Conservation (phyloP, 2,888 invertebrate species). For the Acronicta psi region DNA sequence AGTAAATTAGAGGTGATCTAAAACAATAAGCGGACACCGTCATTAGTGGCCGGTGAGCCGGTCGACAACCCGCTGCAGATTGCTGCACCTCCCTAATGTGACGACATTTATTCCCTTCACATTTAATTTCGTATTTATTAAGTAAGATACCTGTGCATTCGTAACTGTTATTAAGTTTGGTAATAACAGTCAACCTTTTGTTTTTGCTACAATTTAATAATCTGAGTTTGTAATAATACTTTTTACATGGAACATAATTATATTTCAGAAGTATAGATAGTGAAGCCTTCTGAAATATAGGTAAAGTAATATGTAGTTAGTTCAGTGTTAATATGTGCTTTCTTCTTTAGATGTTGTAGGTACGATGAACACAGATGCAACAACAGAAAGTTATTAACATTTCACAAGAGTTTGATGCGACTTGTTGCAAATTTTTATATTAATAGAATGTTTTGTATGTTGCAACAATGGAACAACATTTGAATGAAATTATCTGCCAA, state of each 20-base stretch:
- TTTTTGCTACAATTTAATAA: conserved; percentile 1
- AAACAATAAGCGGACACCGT: conserved; percentile 85
- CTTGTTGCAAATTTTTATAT: not conserved
- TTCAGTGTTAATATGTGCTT: too few relatives aligned
- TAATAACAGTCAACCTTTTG: conserved; percentile 17
- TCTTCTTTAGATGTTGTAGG: not conserved
- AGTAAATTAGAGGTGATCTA: conserved; percentile 85
- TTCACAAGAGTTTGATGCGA: not conserved
- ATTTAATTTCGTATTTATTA: conserved; percentile 77
- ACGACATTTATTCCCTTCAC: conserved; percentile 76
- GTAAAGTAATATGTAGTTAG: too few relatives aligned
- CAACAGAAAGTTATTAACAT: not conserved
- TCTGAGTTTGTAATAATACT: not conserved
- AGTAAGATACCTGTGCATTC: conserved; percentile 56
- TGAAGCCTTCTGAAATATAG: too few relatives aligned
- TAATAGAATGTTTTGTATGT: too few relatives aligned
- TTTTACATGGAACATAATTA: too few relatives aligned
- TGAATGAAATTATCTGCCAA: too few relatives aligned
- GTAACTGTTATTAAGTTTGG: conserved; percentile 50
- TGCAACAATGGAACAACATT: too few relatives aligned
- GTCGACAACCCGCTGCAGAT: conserved; percentile 67
- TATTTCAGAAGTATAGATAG: too few relatives aligned
- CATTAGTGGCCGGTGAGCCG: conserved; percentile 70
- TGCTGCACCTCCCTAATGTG: conserved; percentile 81
- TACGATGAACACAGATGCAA: conserved; percentile 2